Percentiles rank a stretch among this genome's conserved stretches.
Evolutionary conservation across 2,888 invertebrate genomes (phyloP).

Genomic region (Hirtodrosophila duncani): DNA sequence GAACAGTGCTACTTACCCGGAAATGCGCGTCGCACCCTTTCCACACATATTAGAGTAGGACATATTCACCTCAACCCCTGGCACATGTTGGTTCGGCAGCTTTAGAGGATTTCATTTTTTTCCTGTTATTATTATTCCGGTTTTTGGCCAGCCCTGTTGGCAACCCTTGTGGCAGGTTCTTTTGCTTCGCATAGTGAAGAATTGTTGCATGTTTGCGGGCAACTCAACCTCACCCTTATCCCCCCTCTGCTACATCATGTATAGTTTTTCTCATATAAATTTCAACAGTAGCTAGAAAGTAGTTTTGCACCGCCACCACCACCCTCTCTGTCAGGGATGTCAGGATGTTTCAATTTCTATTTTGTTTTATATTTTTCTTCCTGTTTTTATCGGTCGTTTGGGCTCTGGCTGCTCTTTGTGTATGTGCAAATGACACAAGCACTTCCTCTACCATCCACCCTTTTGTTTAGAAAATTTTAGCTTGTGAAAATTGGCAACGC

Average conservation of each 20-base stretch:
- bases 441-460: conserved; percentile 14
- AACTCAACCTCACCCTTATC: conserved; percentile 23
- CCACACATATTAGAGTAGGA: conserved; percentile 22
- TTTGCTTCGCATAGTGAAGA: conserved; percentile 33
- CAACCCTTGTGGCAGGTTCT: conserved; percentile 73
- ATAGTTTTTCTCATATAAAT: conserved; percentile 48
- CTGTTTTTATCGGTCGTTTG: conserved; percentile 63
- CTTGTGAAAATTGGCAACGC: conserved; percentile 60
- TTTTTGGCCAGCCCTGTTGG: conserved; percentile 29
- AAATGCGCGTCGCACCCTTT: conserved; percentile 55
- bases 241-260: conserved; percentile 10
- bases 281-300: conserved; percentile 33
- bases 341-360: conserved; percentile 74
- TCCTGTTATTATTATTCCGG: conserved; percentile 12
- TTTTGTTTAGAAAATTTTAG: conserved; percentile 34
- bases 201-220: conserved; percentile 59
- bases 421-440: conserved; percentile 50
- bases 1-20: conserved; percentile 61
- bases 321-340: neutral
- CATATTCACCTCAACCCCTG: conserved; percentile 8
- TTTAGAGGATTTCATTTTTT: conserved; percentile 6
- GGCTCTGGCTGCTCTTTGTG: conserved; percentile 14
- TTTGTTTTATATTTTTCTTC: conserved; percentile 63
- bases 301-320: conserved; percentile 44
- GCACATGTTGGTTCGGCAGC: conserved; percentile 3